Base-by-base conservation (phyloP, 1,140 invertebrate genomes). In the Psix sp. region DNA sequence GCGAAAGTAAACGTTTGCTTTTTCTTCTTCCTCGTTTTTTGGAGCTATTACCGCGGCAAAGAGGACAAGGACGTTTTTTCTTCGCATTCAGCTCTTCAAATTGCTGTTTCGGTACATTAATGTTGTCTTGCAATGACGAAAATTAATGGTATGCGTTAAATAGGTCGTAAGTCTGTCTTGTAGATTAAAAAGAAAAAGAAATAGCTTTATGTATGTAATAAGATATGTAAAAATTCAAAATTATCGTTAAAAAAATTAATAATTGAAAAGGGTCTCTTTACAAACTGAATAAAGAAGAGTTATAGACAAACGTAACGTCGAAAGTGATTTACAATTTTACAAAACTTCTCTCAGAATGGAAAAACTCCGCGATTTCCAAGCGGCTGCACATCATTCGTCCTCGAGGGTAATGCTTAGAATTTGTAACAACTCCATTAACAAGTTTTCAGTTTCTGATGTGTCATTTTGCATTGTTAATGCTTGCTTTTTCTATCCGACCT, bases 401-500 rank as follows among this genome's bases (percentile, higher is more conserved):
- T 60, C 43, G 38, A 67, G n/a, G 17, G 10, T n/a, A 33, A 16
- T 29, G 39, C 56, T 62, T 36, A 48, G 49, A 71, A 62, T 71
- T 56, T 17, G 36, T 57, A 48, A 45, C 51, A 72, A 63, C 42
- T 40, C 51, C 45, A 57, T 71, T 33, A 63, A 63, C 67, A 63
- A 72, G 57, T 72, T 63, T 56, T 56, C 31, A 26, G 51, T 42
- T 43, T 56, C 33, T 54, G 48, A 48, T 40, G 10, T 36, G 42
- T 31, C 24, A 38, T 31, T 54, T 48, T 54, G 49, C 40, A 66
- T 62, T 46, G 48, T 54, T 68, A 62, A 70, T 70, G 48, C 5
- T 29, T 43, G 1, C 7, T 43, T 49, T 59, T 48, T 36, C 26
- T 13, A 11, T 16, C 35, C 1, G 1, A n/a, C 10, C 29, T 42